Base-by-base conservation (phyloP, 2,797 vertebrate species). In the Enteromius anoplus region DNA sequence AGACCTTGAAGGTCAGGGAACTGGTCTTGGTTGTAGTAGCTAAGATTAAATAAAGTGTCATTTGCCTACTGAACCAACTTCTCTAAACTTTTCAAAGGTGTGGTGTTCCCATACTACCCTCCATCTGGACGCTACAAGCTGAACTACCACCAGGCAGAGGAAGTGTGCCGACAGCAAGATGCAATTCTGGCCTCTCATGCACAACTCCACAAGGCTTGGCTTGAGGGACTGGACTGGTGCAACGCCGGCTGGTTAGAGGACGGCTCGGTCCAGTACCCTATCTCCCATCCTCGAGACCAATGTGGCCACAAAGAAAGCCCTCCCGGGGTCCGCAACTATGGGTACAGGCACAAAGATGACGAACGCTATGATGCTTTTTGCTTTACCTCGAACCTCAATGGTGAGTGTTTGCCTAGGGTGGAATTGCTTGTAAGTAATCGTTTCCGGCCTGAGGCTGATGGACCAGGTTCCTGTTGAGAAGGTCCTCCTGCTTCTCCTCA, bases 191-290 rank as follows among this genome's bases (percentile, higher is more conserved):
- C 97, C 1, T 98, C 98, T 0, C 97, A 97, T 4, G 93, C 96
- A 4, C 97, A 99, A 82, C 87, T 99, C 66, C 97, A 98, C 85
- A 95, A 95, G 88, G 97, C 97, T 47, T 99, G 97, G 97, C 90
- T 96, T 84, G 96, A 97, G 0, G 98, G 97, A 0, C 90, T 99
- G 87, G 97, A 99, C 90, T 98, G 97, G 98, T 99, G 98, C 91
- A 98, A 98, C 17, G 98, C 98, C 0, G 97, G 98, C 34, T 99
- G 98, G 97, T 90, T 99, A 88, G 93, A 97, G 62, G 97, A 98
- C 1, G 97, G 97, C 45, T 98, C 97, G 0, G 98, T 98, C 84
- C 97, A 98, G 81, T 98, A 99, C 42, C 98, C 97, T 3, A 96
- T 98, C 88, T 91, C 96, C 83, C 95, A 95, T 87, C 96, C 97